A percentile compares a stretch with the other conserved stretches of the same genome.
These are phyloP conservation scores for Dinocampus coccinellae DNA, from an alignment of 2,888 invertebrate genomes.

Conservation along the genomic window DNA sequence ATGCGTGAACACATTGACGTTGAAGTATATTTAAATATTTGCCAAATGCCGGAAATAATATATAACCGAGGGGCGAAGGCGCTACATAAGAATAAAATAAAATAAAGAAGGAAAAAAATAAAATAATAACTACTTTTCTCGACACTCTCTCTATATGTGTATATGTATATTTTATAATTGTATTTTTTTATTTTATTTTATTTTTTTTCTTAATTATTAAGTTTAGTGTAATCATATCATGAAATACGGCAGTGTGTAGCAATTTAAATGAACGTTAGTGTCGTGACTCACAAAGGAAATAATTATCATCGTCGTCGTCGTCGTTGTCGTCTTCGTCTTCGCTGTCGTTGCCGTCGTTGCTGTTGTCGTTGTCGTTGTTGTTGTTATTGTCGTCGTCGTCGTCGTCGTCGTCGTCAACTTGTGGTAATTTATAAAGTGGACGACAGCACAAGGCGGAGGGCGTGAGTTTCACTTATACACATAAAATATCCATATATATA, in stretches of 20 bases:
- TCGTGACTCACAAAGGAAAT: constrained; percentile 28
- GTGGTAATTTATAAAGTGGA: constrained; percentile 33
- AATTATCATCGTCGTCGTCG: constrained; percentile 33
- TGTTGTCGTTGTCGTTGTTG: constrained; percentile 30
- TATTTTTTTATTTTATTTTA: background rate
- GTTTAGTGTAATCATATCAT: background rate
- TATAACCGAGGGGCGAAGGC: background rate
- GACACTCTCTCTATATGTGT: too few relatives aligned
- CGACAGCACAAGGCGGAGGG: background rate
- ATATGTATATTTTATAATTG: too few relatives aligned
- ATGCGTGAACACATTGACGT: constrained; percentile 13
- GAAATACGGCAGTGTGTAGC: background rate
- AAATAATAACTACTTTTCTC: background rate
- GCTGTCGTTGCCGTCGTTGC: too few relatives aligned
- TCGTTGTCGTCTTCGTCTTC: constrained; percentile 31
- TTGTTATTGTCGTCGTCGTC: constrained; percentile 33
- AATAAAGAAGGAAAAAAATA: background rate
- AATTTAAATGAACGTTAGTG: background rate
- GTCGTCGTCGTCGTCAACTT: constrained; percentile 16
- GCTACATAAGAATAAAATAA: background rate
- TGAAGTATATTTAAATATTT: constrained; percentile 12
- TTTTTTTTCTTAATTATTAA: background rate
- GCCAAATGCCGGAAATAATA: constrained; percentile 23
- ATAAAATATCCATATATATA: constrained; percentile 9
- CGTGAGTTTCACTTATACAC: background rate